Evolutionary conservation across 2,888 invertebrate genomes (phyloP).

Genomic region (Melanostoma mellinum): DNA sequence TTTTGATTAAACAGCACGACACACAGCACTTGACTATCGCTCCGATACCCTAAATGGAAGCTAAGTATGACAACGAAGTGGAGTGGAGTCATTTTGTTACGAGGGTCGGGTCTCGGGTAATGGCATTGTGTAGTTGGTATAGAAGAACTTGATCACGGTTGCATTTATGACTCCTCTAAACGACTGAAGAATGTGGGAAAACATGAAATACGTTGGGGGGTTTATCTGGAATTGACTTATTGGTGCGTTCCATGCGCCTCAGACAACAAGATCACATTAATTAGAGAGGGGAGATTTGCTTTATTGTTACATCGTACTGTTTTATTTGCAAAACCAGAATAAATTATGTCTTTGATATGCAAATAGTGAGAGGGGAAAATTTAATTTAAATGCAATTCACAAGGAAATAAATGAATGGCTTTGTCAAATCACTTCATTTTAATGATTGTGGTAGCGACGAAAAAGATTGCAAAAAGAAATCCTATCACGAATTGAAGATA

Average conservation of each 20-base stretch:
- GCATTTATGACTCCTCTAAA: no score
- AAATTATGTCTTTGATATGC: no score
- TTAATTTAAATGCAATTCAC: conserved; percentile 9
- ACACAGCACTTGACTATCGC: conserved; percentile 53
- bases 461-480: background rate
- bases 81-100: conserved; percentile 35
- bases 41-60: conserved; percentile 56
- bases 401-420: conserved; percentile 13
- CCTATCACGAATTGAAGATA: background rate
- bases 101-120: background rate
- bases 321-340: no score
- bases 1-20: conserved; percentile 68
- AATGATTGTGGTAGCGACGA: background rate
- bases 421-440: background rate
- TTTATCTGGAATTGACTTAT: no score
- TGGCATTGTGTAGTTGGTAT: background rate
- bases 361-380: background rate
- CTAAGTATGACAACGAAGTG: conserved; percentile 40
- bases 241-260: no score
- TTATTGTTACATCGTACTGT: no score
- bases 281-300: no score
- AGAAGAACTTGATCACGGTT: background rate
- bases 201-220: no score
- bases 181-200: no score
- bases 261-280: no score